Percentiles rank a stretch among this genome's conserved stretches.
phyloP scores from a whole-genome alignment of 2,797 vertebrate species.

The Buceros bicornis region DNA sequence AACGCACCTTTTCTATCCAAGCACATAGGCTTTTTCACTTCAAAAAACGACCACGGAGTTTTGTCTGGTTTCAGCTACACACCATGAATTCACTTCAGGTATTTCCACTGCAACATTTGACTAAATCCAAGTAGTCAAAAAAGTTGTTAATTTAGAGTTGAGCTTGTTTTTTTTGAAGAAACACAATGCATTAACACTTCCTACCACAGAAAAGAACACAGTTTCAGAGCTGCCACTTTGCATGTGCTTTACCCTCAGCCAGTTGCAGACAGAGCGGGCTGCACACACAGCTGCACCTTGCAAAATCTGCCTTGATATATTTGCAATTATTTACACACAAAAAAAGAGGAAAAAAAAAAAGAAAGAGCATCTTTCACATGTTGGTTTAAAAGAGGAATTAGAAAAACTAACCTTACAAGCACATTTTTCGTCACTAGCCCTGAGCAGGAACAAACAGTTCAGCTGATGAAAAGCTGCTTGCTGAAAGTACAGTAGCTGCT shows the following conservation, averaged over 20 bases:
- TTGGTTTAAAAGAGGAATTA: slow-evolving; percentile 29
- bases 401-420: not conserved
- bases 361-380: not conserved
- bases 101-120: not conserved
- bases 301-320: not conserved
- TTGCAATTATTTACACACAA: not conserved
- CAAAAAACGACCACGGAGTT: not conserved
- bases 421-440: not conserved
- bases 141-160: not conserved
- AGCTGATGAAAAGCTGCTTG: not conserved
- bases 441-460: not conserved
- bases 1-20: not conserved
- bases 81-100: not conserved
- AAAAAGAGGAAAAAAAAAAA: not conserved
- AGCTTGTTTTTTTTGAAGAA: not conserved
- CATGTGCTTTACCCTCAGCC: not conserved
- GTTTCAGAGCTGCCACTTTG: not conserved
- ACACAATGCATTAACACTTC: not conserved
- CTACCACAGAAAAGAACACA: not conserved
- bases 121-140: not conserved
- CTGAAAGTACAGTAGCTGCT: not conserved
- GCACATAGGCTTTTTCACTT: not conserved
- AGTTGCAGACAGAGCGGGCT: not conserved
- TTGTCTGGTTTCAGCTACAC: not conserved
- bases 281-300: not conserved